Conservation (phyloP, 2,797 vertebrate species). For the Lagothrix lagotricha region DNA sequence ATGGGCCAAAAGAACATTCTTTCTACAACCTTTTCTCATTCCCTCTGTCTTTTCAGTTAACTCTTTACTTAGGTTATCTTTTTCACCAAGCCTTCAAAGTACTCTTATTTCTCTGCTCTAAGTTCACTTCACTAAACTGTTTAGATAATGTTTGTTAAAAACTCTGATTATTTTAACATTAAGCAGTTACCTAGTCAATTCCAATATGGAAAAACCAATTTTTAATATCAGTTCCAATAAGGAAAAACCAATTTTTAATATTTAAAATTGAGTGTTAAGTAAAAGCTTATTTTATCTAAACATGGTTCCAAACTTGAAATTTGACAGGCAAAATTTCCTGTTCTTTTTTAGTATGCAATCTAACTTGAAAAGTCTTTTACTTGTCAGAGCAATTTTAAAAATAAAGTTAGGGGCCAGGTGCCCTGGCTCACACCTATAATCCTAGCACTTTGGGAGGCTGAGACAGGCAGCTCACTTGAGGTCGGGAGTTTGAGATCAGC, state of each 20-base stretch:
- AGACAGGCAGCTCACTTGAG: not conserved
- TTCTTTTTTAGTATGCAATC: not conserved
- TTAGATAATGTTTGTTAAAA: not conserved
- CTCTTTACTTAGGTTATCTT: not conserved
- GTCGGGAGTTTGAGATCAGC: not conserved
- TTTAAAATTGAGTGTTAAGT: not conserved
- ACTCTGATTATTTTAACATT: not conserved
- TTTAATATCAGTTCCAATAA: not conserved
- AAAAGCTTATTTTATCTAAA: slow-evolving; percentile 3
- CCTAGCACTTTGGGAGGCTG: not conserved
- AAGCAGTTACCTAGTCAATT: not conserved
- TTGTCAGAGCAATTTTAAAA: not conserved
- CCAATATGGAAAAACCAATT: not conserved
- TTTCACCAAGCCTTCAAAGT: not conserved
- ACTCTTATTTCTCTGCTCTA: not conserved
- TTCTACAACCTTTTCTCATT: not conserved
- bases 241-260: not conserved
- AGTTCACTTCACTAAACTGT: not conserved
- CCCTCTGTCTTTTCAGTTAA: not conserved
- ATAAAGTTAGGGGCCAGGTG: not conserved
- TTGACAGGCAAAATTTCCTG: not conserved
- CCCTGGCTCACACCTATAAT: not conserved
- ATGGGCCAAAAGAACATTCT: not conserved
- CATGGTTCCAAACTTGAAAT: not conserved
- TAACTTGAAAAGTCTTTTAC: not conserved